Base-by-base conservation (phyloP, 2,888 invertebrate species). In the Mycalesis mineus region DNA sequence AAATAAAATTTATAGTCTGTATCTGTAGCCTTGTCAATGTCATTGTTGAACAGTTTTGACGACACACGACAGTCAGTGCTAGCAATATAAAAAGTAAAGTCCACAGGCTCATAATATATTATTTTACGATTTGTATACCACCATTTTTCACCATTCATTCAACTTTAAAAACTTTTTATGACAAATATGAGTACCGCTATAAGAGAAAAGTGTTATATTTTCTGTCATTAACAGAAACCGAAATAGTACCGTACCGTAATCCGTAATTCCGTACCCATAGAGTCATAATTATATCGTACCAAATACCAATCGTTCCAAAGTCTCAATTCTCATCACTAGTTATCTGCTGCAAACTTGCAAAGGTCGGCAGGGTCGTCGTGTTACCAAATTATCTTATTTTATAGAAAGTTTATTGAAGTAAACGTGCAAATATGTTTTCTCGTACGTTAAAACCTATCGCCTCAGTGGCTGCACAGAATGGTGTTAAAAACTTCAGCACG, bases 401-500 rank as follows among this genome's bases (percentile, higher is more conserved):
- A 45, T 36, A 42, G 42, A 65, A 62, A 63, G 39, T 53, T 60
- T 60, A 61, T 63, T 58, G 48, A 51, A 65, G 61, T 61, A 41
- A 63, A 54, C 61, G 37, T 36, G 37, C 13, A 67, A 90, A n/a
- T n/a, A 86, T 93, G 93, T 92, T 93, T 78, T 93, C 93, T 68
- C 92, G 93, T 80, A 77, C 90, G 55, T 78, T 92, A 62, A 92
- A 91, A 74, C 92, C 92, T 67, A 82, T 91, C 65, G 85, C 81
- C 56, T 64, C 77, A 47, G 78, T 82, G 57, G 85, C 76, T 53
- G 72, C 83, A 63, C 88, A 91, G 77, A 92, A 92, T 84, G 91
- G 91, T 64, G 83, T 86, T 65, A 92, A 92, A 74, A 91, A 84
- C 72, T 91, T 93, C 74, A 92, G 92, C 70, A 92, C 92, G 61